These are phyloP conservation scores for Drosophila yakuba DNA, from an alignment of 1,140 invertebrate species.

Conservation along the genomic window DNA sequence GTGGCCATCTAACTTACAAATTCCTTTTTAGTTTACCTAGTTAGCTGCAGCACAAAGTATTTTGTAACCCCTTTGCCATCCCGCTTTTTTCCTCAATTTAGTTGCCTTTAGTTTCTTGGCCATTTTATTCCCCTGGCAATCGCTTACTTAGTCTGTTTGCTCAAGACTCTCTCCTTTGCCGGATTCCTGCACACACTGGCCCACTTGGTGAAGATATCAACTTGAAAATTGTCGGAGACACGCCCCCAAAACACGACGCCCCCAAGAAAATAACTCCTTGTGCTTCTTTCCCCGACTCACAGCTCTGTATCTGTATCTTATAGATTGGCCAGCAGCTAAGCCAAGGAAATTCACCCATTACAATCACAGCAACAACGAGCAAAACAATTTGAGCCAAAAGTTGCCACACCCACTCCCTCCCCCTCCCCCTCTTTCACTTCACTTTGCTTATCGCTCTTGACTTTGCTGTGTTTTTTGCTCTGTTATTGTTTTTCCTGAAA, in stretches of 20 bases:
- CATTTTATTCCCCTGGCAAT: conserved; percentile 32
- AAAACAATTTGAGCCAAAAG: conserved; percentile 51
- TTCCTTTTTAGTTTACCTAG: conserved; percentile 24
- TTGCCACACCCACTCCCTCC: conserved; percentile 32
- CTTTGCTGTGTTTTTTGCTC: conserved; percentile 41
- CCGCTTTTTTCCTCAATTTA: conserved; percentile 4
- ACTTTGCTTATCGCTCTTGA: conserved; percentile 65
- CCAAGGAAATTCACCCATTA: conserved; percentile 47
- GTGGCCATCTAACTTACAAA: conserved; percentile 20
- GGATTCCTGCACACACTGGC: conserved; percentile 36
- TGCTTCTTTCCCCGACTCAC: conserved; percentile 1
- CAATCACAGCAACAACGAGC: conserved; percentile 50
- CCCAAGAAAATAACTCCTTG: conserved; percentile 33
- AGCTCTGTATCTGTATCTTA: conserved; percentile 33
- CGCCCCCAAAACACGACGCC: conserved; percentile 52
- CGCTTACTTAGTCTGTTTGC: conserved; percentile 46
- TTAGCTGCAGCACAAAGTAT: conserved; percentile 13
- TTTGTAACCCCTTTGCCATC: background rate
- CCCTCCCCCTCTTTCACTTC: conserved; percentile 21
- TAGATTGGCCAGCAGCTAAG: conserved; percentile 40
- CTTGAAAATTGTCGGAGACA: conserved; percentile 53
- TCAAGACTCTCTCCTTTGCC: conserved; percentile 12
- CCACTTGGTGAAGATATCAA: conserved; percentile 55
- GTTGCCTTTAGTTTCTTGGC: conserved; percentile 12
- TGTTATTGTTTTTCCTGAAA: conserved; percentile 40